phyloP scores from a whole-genome alignment of 2,888 invertebrate genomes.

The Xylophagus ater region DNA sequence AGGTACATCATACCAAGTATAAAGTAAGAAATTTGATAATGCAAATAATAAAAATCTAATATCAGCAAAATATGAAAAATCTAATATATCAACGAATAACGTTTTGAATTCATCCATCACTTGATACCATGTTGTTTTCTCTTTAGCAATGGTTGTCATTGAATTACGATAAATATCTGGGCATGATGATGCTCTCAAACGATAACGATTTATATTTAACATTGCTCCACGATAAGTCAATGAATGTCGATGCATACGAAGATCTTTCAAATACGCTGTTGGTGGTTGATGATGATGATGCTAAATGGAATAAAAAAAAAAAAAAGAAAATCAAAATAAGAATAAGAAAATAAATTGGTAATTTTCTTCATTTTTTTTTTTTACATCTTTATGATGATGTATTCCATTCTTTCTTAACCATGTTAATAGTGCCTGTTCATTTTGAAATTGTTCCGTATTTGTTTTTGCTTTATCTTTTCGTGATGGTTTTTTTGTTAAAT shows the following conservation, averaged over 20 bases:
- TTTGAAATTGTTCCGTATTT: slow-evolving; percentile 13
- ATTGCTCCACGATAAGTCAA: slow-evolving; percentile 77
- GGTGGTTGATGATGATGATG: slow-evolving; percentile 15
- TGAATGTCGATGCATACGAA: slow-evolving; percentile 64
- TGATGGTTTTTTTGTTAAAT: not conserved
- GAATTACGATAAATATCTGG: slow-evolving; percentile 82
- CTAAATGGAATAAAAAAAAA: slow-evolving; percentile 7
- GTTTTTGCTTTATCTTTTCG: slow-evolving; percentile 8
- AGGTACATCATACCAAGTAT: slow-evolving; percentile 88
- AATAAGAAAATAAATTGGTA: not conserved
- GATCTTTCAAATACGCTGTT: slow-evolving; percentile 56
- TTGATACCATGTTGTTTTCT: slow-evolving; percentile 56
- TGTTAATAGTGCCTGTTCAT: slow-evolving; percentile 18
- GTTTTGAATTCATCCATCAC: slow-evolving; percentile 70
- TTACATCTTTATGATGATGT: slow-evolving; percentile 10
- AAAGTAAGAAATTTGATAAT: slow-evolving; percentile 78
- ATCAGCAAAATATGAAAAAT: slow-evolving; percentile 69
- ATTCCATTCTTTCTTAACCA: slow-evolving; percentile 16
- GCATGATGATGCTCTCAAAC: slow-evolving; percentile 74
- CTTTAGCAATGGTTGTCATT: slow-evolving; percentile 75
- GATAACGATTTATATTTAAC: slow-evolving; percentile 70
- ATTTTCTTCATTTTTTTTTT: not conserved
- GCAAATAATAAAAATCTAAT: slow-evolving; percentile 66
- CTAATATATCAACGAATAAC: slow-evolving; percentile 63
- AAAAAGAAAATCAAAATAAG: not conserved